Percentiles rank a stretch among this genome's conserved stretches.
phyloP scores from a whole-genome alignment of 2,113 vertebrate species.

The Psittacula cyanocephala region DNA sequence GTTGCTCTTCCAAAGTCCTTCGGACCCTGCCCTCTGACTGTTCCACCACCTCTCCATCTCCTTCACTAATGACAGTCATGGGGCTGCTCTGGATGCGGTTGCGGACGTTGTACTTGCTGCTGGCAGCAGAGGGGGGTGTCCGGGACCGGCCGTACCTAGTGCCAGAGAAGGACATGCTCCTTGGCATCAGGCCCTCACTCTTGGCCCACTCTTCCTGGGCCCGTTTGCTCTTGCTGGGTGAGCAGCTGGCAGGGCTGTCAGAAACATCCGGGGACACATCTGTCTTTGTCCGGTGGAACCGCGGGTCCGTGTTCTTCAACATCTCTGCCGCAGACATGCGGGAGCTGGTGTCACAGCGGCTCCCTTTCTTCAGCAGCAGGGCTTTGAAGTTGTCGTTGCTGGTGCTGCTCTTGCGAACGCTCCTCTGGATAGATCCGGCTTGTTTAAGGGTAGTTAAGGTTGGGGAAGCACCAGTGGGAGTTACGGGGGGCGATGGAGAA shows the following conservation, averaged over 20 bases:
- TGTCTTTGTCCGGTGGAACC: slow-evolving; percentile 80
- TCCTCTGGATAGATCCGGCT: slow-evolving; percentile 88
- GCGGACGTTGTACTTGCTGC: slow-evolving; percentile 93
- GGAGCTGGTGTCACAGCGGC: slow-evolving; percentile 87
- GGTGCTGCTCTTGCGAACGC: slow-evolving; percentile 89
- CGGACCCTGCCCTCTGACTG: slow-evolving; percentile 64
- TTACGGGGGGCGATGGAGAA: slow-evolving; percentile 87
- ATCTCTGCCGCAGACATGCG: slow-evolving; percentile 96
- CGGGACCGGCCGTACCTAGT: slow-evolving; percentile 86
- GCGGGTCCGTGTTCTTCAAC: slow-evolving; percentile 90
- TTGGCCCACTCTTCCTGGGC: slow-evolving; percentile 88
- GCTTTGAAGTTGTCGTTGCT: slow-evolving; percentile 98
- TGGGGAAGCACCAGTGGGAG: slow-evolving; percentile 82
- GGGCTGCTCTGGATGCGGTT: slow-evolving; percentile 95
- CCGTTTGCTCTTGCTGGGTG: slow-evolving; percentile 77
- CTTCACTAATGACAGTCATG: slow-evolving; percentile 97
- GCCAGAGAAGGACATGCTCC: slow-evolving; percentile 82
- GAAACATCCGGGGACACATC: slow-evolving; percentile 70
- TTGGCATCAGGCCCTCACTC: slow-evolving; percentile 81
- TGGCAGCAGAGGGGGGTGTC: slow-evolving; percentile 91
- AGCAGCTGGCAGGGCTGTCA: slow-evolving; percentile 72
- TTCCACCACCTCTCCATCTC: slow-evolving; percentile 87
- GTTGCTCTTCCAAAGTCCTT: slow-evolving; percentile 30
- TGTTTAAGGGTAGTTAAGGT: slow-evolving; percentile 78
- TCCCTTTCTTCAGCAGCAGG: slow-evolving; percentile 95